Base-by-base conservation (phyloP, 2,888 invertebrate genomes). In the Galeruca laticollis region DNA sequence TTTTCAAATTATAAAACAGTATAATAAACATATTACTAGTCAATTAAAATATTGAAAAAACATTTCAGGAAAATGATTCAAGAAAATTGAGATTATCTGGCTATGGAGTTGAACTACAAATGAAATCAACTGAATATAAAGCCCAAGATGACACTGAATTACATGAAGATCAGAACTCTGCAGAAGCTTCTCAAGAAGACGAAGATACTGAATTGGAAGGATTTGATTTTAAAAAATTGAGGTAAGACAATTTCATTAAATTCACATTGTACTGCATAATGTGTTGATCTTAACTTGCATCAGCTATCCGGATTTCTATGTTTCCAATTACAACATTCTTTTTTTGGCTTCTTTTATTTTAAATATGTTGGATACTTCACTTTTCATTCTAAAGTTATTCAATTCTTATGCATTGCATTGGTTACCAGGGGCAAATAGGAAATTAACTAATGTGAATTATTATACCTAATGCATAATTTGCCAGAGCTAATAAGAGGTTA, bases 121-220 rank as follows among this genome's bases (percentile, higher is more conserved):
- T 99, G 82, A 99, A 99, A 87, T 98, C 97, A 70, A 99, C 99
- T 0, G 99, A 99, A 85, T 99, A 99, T 83, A 99, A 99, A 87
- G 98, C 98, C 67, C 97, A 98, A 81, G 99, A 99, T 87, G 99
- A 99, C 87, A 89, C 92, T 0, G 89, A 86, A 79, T 78, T 86
- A 49, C 83, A 84, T 56, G 83, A 83, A 57, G 82, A 83, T 57
- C 74, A 79, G 47, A 75, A 71, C 37, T 78, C 83, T 10, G 78
- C 78, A 43, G 85, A 85, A 65, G 78, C 83, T 11, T 77, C 80
- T 4, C 80, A 81, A 35, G 78, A 80, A 49, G 89, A 90, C 21
- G 88, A 88, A 69, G 88, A 88, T 64, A 88, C 89, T 59, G 93
- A 94, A 84, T 87, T 93, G 31, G 91, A 92, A 77, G 99, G 99